phyloP scores from a whole-genome alignment of 2,113 vertebrate species.

The Taurulus bubalis region DNA sequence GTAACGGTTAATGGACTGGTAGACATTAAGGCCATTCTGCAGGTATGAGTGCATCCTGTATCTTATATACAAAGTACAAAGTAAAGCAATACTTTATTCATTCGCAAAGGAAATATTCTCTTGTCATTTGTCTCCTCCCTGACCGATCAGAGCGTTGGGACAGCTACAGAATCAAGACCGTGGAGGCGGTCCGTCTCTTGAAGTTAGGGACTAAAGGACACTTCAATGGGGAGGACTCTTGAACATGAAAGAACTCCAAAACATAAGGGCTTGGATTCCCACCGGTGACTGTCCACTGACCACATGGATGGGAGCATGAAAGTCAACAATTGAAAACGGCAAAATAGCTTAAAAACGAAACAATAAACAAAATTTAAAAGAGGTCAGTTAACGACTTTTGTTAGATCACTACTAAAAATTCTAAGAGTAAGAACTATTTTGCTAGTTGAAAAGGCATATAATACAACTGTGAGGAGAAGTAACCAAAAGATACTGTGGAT shows the following conservation, averaged over 20 bases:
- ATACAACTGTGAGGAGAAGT: background rate
- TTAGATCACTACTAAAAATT: background rate
- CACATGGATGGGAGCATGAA: background rate
- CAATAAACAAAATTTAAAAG: background rate
- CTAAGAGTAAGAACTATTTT: background rate
- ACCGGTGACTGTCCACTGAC: background rate
- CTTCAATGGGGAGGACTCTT: background rate
- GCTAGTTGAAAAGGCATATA: background rate
- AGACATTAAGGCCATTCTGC: slow-evolving; percentile 1
- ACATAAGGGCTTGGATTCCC: background rate
- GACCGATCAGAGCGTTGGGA: background rate
- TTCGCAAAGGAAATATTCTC: background rate
- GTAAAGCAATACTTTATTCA: background rate
- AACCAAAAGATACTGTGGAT: background rate
- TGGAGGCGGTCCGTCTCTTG: background rate
- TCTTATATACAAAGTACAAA: background rate
- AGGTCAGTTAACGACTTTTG: background rate
- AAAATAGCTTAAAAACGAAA: background rate
- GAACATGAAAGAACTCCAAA: background rate
- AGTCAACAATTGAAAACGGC: background rate
- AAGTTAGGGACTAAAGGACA: slow-evolving; percentile 1
- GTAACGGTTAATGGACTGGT: slow-evolving; percentile 1
- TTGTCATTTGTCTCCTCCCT: background rate
- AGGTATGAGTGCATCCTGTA: slow-evolving; percentile 1
- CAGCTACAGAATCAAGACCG: background rate